A percentile compares a stretch with the other conserved stretches of the same genome.
Evolutionary conservation across 2,888 invertebrate genomes (phyloP).

Genomic region (Eudasyphora cyanicolor): DNA sequence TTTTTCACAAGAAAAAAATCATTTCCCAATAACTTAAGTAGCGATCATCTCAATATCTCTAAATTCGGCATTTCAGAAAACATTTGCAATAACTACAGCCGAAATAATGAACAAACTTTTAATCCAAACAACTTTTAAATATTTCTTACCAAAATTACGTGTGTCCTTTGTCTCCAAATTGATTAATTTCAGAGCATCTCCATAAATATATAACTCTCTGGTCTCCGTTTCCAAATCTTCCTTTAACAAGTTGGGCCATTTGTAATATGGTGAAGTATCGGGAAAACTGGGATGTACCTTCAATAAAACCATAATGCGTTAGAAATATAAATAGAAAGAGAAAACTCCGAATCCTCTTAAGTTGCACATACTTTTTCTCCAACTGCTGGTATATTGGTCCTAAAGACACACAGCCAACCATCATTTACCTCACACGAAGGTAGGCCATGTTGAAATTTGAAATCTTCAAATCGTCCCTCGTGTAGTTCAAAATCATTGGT

Average conservation of each 20-base stretch:
- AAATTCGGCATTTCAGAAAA: too few species aligned
- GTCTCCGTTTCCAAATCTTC: constrained; percentile 14
- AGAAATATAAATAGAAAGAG: neutral
- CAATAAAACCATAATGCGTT: neutral
- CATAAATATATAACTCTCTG: constrained; percentile 70
- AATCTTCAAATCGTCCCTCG: constrained; percentile 69
- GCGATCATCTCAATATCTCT: too few species aligned
- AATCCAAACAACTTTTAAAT: too few species aligned
- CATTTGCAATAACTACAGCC: too few species aligned
- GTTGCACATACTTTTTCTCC: constrained; percentile 65
- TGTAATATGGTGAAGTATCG: constrained; percentile 67
- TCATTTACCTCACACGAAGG: constrained; percentile 75
- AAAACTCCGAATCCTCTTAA: neutral
- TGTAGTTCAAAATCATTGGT: constrained; percentile 13
- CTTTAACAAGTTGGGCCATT: constrained; percentile 70
- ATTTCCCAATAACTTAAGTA: too few species aligned
- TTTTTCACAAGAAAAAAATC: too few species aligned
- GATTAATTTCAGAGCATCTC: constrained; percentile 72
- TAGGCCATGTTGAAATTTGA: constrained; percentile 75
- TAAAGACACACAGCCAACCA: constrained; percentile 78
- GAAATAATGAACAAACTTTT: too few species aligned
- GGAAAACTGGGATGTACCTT: constrained; percentile 59
- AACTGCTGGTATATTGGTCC: constrained; percentile 70
- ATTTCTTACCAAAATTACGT: constrained; percentile 69
- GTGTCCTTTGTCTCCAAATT: constrained; percentile 68